Evolutionary conservation across 2,888 invertebrate genomes (phyloP), one percentile per base, ranked within the genome.

Genomic region (Drosophila setosimentum): DNA sequence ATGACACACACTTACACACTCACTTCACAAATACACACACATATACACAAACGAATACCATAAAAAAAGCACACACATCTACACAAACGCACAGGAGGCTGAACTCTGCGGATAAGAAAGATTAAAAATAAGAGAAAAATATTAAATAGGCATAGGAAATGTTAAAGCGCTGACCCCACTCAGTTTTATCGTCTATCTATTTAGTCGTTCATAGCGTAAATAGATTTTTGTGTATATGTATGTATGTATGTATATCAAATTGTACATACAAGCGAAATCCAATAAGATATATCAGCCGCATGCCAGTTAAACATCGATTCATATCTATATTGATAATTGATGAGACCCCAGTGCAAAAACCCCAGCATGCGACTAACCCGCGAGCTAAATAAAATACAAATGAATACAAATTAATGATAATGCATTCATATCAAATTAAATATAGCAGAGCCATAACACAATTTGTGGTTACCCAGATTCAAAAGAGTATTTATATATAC

Each of bases 371-470:
- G 27, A 58, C 37, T 59, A 68, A 64, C 55, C 48, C 58, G 63
- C 65, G 27, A 48, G 48, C 30, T 33, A 53, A 42, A 54, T 40
- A 24, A 54, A 49, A 49, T 21, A 45, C 45, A 32, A 55, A 45
- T 45, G 7, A 45, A 78, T 62, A 59, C 72, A 75, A 71, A 68
- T 59, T 72, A 45, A 72, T 59, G 58, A 69, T 68, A 57, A 68
- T 50, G 50, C 61, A 72, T 68, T 80, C 85, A 85, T 85, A 85
- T 85, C 85, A 85, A 76, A 77, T 72, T 73, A 78, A 78, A 73
- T 33, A 66, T 62, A 73, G 68, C 33, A 73, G 55, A 59, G 61
- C 60, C 50, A 48, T 33, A 48, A n/a, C 50, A 16, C 29, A 45
- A 18, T 42, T 51, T 53, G n/a, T 24, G 57, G 55, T 27, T 35